Evolutionary conservation across 1,140 invertebrate species (phyloP), one percentile per base, ranked within the genome.

Genomic region (Stegodyphus dumicola): DNA sequence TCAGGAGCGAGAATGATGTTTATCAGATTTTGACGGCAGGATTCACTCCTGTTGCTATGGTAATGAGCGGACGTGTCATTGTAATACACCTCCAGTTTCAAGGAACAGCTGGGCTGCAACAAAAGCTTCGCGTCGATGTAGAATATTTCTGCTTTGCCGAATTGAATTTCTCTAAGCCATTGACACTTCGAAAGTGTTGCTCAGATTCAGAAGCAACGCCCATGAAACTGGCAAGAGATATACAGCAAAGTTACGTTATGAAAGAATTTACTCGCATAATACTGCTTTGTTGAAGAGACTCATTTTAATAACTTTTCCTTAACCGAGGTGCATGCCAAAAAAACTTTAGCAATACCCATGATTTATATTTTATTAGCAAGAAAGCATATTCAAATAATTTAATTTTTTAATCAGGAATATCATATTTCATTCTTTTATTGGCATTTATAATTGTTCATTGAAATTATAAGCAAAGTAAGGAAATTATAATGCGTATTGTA

Each of bases 11-110:
- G 77, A 60, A 80, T 49, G 67, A 80, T 80, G 66, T 80, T 80
- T 60, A 80, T 80, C 77, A 80, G 77, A 80, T 80, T 80, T 71
- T 71, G 77, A 56, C 69, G 18, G 77, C 13, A 71, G 53, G 67
- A 80, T 71, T 80, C 77, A 80, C 77, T 80, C 52, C 77, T 80
- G 77, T 80, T 80, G 67, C 77, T 80, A 80, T 80, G 77, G 77
- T 80, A 80, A 80, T 80, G 77, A 80, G 77, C 10, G 77, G 51
- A 80, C 53, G 53, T 80, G 77, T 52, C 66, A 70, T 79, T 80
- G 77, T 80, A 60, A 80, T 60, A 80, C 48, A 71, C 33, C 77
- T 60, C 54, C 64, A 64, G 77, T 80, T 80, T 71, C 13, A 10
- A 4, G 67, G 53, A 71, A 60, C 18, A 49, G 53, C 53, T 71